Conservation (phyloP, 1,140 invertebrate species). For the Eufriesea mexicana region DNA sequence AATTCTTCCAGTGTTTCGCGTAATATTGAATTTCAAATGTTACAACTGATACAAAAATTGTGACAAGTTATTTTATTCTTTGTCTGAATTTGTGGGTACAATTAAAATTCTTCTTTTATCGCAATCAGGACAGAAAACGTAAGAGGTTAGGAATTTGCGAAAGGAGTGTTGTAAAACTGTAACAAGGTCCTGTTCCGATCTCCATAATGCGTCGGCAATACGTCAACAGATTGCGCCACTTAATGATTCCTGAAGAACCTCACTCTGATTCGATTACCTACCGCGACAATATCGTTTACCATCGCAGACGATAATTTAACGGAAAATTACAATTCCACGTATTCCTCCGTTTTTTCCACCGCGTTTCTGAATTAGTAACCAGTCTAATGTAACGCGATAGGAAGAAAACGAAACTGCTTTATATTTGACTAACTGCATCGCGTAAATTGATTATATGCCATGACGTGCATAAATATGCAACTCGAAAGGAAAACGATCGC, state of each 20-base stretch:
- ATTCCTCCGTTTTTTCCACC: too few species aligned
- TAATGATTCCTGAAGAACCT: neutral
- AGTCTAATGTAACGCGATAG: neutral
- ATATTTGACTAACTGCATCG: neutral
- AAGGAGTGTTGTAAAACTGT: neutral
- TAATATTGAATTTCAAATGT: too few species aligned
- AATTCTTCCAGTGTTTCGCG: too few species aligned
- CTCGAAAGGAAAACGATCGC: neutral
- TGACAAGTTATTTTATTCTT: too few species aligned
- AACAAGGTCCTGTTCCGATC: neutral
- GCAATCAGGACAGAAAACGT: neutral
- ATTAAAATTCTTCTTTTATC: neutral
- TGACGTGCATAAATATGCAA: neutral
- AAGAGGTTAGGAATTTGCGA: neutral
- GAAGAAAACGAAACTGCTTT: neutral
- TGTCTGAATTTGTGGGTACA: too few species aligned
- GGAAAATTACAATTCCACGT: neutral
- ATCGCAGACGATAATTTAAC: neutral
- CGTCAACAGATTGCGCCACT: neutral
- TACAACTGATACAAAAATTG: too few species aligned
- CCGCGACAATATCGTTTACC: neutral
- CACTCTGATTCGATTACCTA: neutral
- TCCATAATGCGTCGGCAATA: neutral
- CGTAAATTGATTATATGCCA: slow-evolving; percentile 6
- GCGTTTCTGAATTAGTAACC: neutral